phyloP scores from a whole-genome alignment of 2,113 vertebrate species.

The Sinocyclocheilus anophthalmus region DNA sequence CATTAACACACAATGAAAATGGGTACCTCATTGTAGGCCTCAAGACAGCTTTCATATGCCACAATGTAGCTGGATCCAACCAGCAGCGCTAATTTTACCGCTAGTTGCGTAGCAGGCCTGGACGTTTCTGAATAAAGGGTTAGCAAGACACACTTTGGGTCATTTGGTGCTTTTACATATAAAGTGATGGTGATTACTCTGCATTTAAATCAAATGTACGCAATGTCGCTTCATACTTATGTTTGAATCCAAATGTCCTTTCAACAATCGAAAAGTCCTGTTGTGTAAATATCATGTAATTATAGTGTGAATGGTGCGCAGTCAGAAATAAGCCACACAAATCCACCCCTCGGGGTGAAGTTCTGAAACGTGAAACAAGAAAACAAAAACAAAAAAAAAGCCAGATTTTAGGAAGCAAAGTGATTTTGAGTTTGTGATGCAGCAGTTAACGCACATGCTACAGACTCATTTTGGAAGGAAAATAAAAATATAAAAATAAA shows the following conservation, averaged over 20 bases:
- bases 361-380: not conserved
- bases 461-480: not conserved
- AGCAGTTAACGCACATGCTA: not conserved
- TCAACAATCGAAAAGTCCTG: not conserved
- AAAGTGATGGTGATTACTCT: not conserved
- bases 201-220: not conserved
- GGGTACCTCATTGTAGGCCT: constrained; percentile 55
- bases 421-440: not conserved
- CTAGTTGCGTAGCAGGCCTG: not conserved
- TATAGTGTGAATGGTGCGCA: not conserved
- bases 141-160: not conserved
- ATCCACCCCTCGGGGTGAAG: not conserved
- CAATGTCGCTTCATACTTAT: not conserved
- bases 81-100: constrained; percentile 11
- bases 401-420: not conserved
- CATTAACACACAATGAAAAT: constrained; percentile 67
- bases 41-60: constrained; percentile 29
- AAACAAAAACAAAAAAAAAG: not conserved
- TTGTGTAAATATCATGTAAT: constrained; percentile 13
- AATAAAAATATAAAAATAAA: not conserved
- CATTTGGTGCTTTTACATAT: not conserved
- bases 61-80: constrained; percentile 26
- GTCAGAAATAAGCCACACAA: constrained; percentile 7
- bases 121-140: not conserved
- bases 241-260: not conserved